A percentile compares a stretch with the other conserved stretches of the same genome.
These are phyloP conservation scores for Scaptomyza montana DNA, from an alignment of 1,140 invertebrate species.

Conservation along the genomic window DNA sequence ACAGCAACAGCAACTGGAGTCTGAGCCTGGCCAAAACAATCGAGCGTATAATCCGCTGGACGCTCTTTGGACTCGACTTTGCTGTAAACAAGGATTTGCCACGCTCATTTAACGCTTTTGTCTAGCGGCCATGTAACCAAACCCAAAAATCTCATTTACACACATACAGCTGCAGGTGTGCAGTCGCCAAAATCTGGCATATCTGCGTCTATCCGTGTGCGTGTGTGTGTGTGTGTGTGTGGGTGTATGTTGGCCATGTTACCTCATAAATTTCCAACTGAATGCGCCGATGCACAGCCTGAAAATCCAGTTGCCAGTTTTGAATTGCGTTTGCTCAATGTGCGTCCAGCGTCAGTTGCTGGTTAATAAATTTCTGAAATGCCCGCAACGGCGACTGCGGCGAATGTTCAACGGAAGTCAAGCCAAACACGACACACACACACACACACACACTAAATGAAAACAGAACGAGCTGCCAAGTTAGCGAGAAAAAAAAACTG, in stretches of 20 bases:
- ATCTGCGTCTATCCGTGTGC: slow-evolving; percentile 1
- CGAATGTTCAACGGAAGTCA: slow-evolving; percentile 68
- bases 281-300: slow-evolving; percentile 72
- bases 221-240: background rate
- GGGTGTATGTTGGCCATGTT: slow-evolving; percentile 32
- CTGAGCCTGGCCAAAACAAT: slow-evolving; percentile 62
- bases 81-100: slow-evolving; percentile 78
- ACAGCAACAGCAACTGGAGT: slow-evolving; percentile 12
- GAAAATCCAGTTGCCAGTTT: slow-evolving; percentile 69
- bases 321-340: slow-evolving; percentile 22
- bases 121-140: slow-evolving; percentile 72
- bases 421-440: slow-evolving; percentile 44
- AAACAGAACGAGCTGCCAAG: slow-evolving; percentile 6
- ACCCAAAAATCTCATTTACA: slow-evolving; percentile 53
- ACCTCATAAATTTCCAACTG: slow-evolving; percentile 77
- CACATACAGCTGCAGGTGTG: slow-evolving; percentile 46
- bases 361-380: slow-evolving; percentile 78
- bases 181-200: slow-evolving; percentile 49
- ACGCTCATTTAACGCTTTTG: slow-evolving; percentile 79
- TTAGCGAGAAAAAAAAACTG: slow-evolving; percentile 9
- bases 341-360: slow-evolving; percentile 31
- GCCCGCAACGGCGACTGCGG: slow-evolving; percentile 62
- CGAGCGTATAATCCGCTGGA: slow-evolving; percentile 74
- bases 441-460: slow-evolving; percentile 14
- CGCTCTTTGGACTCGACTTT: slow-evolving; percentile 28